Conservation (phyloP, 2,113 vertebrate species). For the Phaethon lepturus region DNA sequence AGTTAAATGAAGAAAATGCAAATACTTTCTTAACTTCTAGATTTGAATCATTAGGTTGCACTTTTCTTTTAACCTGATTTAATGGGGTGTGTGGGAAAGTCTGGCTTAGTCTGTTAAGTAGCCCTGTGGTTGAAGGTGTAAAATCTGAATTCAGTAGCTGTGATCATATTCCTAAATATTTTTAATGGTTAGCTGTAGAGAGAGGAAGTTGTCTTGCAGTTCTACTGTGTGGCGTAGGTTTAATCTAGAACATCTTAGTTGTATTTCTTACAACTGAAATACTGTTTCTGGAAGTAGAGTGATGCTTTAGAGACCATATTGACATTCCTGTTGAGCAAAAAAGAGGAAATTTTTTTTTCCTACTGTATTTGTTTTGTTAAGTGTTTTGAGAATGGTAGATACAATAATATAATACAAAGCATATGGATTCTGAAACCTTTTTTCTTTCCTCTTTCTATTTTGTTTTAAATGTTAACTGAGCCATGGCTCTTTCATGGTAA, state of each 20-base stretch:
- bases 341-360: background rate
- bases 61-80: background rate
- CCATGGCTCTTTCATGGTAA: background rate
- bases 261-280: background rate
- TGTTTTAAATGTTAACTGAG: background rate
- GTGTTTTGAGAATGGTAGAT: background rate
- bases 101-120: background rate
- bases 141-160: background rate
- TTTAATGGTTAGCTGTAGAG: background rate
- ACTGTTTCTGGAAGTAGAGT: background rate
- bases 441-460: background rate
- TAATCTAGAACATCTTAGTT: background rate
- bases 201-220: background rate
- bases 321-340: background rate
- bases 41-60: background rate
- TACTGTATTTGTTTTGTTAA: background rate
- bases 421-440: background rate
- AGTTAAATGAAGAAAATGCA: background rate
- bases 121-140: background rate
- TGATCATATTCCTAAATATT: background rate
- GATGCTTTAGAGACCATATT: background rate
- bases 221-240: background rate
- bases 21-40: background rate
- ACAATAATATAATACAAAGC: background rate
- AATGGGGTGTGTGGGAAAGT: background rate